Conservation (phyloP, 2,797 vertebrate species). For the Artibeus lituratus region DNA sequence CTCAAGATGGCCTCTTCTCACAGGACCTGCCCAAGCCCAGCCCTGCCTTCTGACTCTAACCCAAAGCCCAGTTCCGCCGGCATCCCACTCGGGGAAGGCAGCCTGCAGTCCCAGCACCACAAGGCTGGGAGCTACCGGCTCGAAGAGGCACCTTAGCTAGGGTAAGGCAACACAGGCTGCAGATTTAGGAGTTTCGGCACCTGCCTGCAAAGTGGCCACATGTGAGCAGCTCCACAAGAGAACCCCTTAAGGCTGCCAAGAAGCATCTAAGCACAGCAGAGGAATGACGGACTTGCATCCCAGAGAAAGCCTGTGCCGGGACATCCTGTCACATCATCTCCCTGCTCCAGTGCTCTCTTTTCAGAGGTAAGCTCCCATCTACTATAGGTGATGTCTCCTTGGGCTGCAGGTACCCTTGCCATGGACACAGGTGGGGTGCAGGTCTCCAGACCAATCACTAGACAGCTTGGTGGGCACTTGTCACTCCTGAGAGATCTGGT, state of each 20-base stretch:
- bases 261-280: not conserved
- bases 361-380: not conserved
- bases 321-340: not conserved
- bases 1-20: not conserved
- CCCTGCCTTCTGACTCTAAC: not conserved
- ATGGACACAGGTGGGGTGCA: not conserved
- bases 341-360: not conserved
- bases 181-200: not conserved
- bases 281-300: not conserved
- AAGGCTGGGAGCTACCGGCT: not conserved
- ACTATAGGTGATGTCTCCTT: not conserved
- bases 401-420: not conserved
- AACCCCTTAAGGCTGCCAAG: not conserved
- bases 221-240: not conserved
- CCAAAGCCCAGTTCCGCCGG: not conserved
- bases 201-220: not conserved
- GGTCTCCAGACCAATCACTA: not conserved
- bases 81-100: not conserved
- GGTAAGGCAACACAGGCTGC: not conserved
- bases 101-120: not conserved
- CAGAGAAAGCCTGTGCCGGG: not conserved
- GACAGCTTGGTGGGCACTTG: not conserved
- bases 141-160: not conserved
- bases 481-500: not conserved
- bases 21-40: not conserved